Evolutionary conservation across 2,888 invertebrate species (phyloP).

Genomic region (Campoletis raptor): DNA sequence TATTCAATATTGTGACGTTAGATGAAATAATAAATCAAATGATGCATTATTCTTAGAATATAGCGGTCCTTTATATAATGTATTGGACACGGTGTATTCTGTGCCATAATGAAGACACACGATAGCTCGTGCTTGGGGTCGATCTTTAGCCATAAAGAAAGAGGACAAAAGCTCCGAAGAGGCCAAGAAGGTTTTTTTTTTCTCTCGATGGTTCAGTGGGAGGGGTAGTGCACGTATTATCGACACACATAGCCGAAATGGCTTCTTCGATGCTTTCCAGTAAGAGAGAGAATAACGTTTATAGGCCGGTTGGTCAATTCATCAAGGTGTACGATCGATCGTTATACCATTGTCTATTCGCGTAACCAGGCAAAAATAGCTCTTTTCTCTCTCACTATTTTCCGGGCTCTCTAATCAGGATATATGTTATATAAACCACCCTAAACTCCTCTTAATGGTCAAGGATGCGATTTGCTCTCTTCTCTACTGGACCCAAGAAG

Average conservation of each 20-base stretch:
- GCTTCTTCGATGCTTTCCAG: slow-evolving; percentile 54
- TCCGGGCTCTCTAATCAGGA: slow-evolving; percentile 63
- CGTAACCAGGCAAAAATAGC: slow-evolving; percentile 39
- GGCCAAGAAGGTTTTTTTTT: slow-evolving; percentile 24
- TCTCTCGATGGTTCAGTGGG: neutral
- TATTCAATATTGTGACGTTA: slow-evolving; percentile 1
- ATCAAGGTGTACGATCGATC: slow-evolving; percentile 66
- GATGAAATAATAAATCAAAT: slow-evolving; percentile 6
- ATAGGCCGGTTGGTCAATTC: slow-evolving; percentile 65
- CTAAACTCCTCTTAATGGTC: slow-evolving; percentile 37
- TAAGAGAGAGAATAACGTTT: slow-evolving; percentile 66
- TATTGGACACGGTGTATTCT: slow-evolving; percentile 28
- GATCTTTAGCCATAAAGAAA: slow-evolving; percentile 55
- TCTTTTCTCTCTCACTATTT: slow-evolving; percentile 31
- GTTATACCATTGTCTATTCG: slow-evolving; percentile 62
- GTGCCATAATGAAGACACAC: slow-evolving; percentile 64
- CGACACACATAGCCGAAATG: slow-evolving; percentile 56
- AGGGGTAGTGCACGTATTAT: slow-evolving; percentile 52
- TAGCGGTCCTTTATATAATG: slow-evolving; percentile 16
- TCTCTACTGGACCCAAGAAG: slow-evolving; percentile 30
- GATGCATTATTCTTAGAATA: slow-evolving; percentile 17
- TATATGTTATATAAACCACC: slow-evolving; percentile 49
- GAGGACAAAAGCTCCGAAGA: slow-evolving; percentile 57
- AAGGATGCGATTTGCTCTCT: slow-evolving; percentile 35
- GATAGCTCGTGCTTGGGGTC: slow-evolving; percentile 46